Base-by-base conservation (phyloP, 2,888 invertebrate species). In the Macaria notata region DNA sequence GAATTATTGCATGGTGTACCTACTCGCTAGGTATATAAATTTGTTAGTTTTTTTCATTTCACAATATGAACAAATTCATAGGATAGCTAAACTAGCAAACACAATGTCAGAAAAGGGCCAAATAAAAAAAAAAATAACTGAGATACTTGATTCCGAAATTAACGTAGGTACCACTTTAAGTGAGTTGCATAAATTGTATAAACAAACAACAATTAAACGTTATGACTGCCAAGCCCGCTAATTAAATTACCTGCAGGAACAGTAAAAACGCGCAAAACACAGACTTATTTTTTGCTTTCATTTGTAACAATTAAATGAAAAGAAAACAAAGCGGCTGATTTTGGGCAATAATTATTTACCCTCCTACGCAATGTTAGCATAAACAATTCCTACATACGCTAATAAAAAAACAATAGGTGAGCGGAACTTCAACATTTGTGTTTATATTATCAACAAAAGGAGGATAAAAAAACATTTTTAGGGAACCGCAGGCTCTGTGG, bases 321-420 rank as follows among this genome's bases (percentile, higher is more conserved):
- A 46, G 36, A 58, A 59, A 55, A 59, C 52, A 59, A 54, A 50
- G 54, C 50, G 44, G 38, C 33, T 46, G 47, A 49, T 56, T 63
- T 52, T 50, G 44, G 65, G 66, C 62, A 68, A 75, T 63, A 54
- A 62, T 62, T 70, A 69, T 69, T 71, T 68, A 70, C 66, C 41
- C 66, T 42, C 54, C 57, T 60, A 65, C 65, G 67, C 55, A 50
- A 47, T 60, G 68, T 66, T 66, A 67, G 70, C 65, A 69, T 69
- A 71, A 79, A 78, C 74, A 79, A 77, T 79, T 78, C 73, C 73
- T 75, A 73, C 77, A 71, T 75, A 70, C 73, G 73, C 73, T 72
- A 75, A 76, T 75, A 78, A 77, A 83, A 84, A 86, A 84, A 86
- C 84, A 85, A 83, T 80, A 76, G 73, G 75, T 67, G 71, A 76